A percentile compares a stretch with the other conserved stretches of the same genome.
These are phyloP conservation scores for Globodera rostochiensis DNA, from an alignment of 1,140 invertebrate genomes.

Conservation along the genomic window DNA sequence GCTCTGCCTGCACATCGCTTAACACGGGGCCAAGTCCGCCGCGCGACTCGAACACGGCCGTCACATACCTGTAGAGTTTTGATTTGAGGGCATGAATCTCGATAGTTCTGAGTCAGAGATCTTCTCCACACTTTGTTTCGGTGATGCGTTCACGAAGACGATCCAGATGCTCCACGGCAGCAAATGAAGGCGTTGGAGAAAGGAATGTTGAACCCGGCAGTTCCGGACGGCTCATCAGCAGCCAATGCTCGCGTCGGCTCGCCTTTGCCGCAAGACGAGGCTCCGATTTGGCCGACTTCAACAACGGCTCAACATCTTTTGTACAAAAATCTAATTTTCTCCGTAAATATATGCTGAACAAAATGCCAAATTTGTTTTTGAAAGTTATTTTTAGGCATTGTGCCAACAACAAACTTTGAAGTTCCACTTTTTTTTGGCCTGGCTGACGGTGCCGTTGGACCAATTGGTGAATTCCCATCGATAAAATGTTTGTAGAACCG, in stretches of 20 bases:
- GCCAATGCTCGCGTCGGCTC: background rate
- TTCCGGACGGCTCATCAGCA: conserved; percentile 1
- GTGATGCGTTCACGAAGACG: conserved; percentile 19
- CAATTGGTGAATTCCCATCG: background rate
- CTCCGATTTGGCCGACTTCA: background rate
- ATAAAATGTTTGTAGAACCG: background rate
- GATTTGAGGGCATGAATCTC: conserved; percentile 11
- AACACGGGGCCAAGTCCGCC: conserved; percentile 50
- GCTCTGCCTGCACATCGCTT: conserved; percentile 49
- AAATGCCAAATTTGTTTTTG: too few species aligned
- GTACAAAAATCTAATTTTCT: too few species aligned
- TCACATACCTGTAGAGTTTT: conserved; percentile 53
- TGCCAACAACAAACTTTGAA: background rate
- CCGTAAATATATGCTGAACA: too few species aligned
- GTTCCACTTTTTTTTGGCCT: background rate
- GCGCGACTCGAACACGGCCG: conserved; percentile 54
- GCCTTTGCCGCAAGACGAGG: background rate
- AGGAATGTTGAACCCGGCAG: conserved; percentile 10
- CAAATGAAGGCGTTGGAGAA: conserved; percentile 15
- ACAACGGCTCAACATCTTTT: background rate
- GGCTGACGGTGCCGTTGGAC: background rate
- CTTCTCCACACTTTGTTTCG: conserved; percentile 12
- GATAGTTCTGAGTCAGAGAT: background rate
- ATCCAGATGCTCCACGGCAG: conserved; percentile 24
- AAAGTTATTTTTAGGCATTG: too few species aligned